phyloP scores from a whole-genome alignment of 2,888 invertebrate species.

The Brachypterus glaber region DNA sequence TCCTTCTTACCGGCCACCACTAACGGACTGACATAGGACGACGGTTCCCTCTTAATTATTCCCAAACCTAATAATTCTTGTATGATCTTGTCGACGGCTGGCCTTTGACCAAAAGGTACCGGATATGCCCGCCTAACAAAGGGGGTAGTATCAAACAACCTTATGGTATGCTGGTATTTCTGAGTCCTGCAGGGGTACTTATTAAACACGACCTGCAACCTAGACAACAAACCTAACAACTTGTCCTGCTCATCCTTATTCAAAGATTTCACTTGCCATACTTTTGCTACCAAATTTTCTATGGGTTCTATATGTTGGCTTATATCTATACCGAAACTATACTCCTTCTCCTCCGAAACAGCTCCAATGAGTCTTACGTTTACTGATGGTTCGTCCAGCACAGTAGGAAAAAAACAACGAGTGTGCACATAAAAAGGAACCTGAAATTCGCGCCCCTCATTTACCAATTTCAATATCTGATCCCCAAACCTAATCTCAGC shows the following conservation, averaged over 20 bases:
- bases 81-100: conserved; percentile 23
- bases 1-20: conserved; percentile 27
- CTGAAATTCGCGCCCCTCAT: no score
- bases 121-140: conserved; percentile 26
- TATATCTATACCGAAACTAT: neutral
- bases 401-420: neutral
- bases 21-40: conserved; percentile 29
- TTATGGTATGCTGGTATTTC: conserved; percentile 23
- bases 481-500: conserved; percentile 14
- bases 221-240: conserved; percentile 7
- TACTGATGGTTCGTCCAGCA: neutral
- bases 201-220: conserved; percentile 16
- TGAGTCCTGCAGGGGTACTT: conserved; percentile 18
- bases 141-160: conserved; percentile 17
- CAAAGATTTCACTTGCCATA: neutral
- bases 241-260: conserved; percentile 6
- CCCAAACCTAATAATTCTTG: conserved; percentile 25
- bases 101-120: conserved; percentile 24
- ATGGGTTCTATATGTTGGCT: neutral
- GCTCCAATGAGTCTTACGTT: neutral
- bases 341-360: neutral
- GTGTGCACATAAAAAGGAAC: neutral
- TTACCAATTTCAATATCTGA: no score
- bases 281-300: neutral
- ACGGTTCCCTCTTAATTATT: conserved; percentile 26